Evolutionary conservation across 2,113 vertebrate genomes (phyloP).

Genomic region (Onychostruthus taczanowskii): DNA sequence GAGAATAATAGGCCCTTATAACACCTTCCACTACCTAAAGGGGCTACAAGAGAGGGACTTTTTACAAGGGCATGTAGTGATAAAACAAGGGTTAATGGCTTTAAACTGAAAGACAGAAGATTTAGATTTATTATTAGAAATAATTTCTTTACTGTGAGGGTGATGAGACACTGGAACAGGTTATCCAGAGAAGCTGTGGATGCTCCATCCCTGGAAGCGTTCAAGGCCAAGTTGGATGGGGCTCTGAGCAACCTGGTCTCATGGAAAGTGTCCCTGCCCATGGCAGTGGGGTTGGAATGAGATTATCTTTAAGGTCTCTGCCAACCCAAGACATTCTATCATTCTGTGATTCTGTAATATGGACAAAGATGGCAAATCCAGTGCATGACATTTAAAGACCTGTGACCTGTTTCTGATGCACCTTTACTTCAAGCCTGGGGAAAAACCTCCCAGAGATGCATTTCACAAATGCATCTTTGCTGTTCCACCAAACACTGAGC

Average conservation of each 20-base stretch:
- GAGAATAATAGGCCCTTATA: background rate
- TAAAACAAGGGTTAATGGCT: background rate
- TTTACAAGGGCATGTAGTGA: background rate
- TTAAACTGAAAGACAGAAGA: background rate
- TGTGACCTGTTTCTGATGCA: background rate
- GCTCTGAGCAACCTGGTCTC: background rate
- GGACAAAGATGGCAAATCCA: background rate
- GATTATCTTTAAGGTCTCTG: background rate
- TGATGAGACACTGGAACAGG: background rate
- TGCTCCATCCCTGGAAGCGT: background rate
- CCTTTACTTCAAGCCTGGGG: background rate
- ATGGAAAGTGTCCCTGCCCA: background rate
- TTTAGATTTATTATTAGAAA: background rate
- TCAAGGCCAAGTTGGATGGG: background rate
- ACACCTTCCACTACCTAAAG: background rate
- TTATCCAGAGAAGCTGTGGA: background rate
- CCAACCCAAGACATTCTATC: background rate
- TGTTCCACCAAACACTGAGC: background rate
- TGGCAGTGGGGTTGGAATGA: background rate
- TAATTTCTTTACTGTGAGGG: background rate
- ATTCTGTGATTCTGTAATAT: background rate
- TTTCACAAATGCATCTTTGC: background rate
- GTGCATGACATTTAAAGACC: background rate
- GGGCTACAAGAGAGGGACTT: background rate
- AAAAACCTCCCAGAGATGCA: background rate